Conservation (phyloP, 2,797 vertebrate genomes). For the Schizothorax lantsangensis region DNA sequence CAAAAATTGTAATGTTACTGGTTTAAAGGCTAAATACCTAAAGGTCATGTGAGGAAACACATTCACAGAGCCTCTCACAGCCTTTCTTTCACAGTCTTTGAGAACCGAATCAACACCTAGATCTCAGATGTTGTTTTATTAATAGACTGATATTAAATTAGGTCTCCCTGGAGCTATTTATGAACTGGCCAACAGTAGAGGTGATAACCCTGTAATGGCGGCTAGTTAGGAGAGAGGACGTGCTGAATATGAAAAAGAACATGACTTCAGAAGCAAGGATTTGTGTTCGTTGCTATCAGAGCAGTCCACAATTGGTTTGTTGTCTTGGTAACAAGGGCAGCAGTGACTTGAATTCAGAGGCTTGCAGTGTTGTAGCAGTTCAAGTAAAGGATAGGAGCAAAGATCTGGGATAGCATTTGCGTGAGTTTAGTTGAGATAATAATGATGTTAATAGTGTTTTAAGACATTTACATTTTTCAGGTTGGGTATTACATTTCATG, state of each 20-base stretch:
- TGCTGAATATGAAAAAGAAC: not conserved
- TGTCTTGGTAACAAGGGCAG: conserved; percentile 1
- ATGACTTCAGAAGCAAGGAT: not conserved
- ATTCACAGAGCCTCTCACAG: too few relatives aligned
- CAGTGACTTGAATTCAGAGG: not conserved
- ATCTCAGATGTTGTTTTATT: conserved; percentile 12
- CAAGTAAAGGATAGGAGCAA: not conserved
- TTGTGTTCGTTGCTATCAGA: not conserved
- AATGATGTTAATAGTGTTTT: not conserved
- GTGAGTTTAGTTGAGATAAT: not conserved
- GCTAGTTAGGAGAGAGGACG: not conserved
- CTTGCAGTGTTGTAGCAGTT: not conserved
- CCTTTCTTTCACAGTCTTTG: not conserved
- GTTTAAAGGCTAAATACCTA: not conserved
- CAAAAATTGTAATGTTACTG: not conserved
- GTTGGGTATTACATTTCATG: not conserved
- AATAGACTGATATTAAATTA: not conserved
- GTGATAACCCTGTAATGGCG: not conserved
- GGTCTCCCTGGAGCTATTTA: not conserved
- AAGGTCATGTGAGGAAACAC: not conserved
- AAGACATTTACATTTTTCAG: not conserved
- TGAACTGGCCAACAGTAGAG: not conserved
- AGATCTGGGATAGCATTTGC: not conserved
- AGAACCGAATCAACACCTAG: not conserved
- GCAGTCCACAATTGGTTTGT: not conserved